Base-by-base conservation (phyloP, 2,888 invertebrate genomes). In the Stenodema calcarata region DNA sequence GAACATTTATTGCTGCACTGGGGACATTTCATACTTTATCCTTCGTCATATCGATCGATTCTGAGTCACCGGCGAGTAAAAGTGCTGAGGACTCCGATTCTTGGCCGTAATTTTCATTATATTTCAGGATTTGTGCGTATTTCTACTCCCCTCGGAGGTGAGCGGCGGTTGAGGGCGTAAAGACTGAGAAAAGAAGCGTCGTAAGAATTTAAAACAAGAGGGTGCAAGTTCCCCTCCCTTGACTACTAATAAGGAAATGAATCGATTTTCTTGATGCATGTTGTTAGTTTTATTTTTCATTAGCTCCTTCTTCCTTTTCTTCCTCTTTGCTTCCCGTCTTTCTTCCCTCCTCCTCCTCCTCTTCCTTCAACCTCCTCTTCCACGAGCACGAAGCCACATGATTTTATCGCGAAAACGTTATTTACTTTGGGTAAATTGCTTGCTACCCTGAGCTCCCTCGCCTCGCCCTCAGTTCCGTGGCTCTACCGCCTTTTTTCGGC, bases 201-300 rank as follows among this genome's bases (percentile, higher is more conserved):
- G 80, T 54, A 80, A 80, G 80, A 80, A 80, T 80, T 80, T 80
- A 80, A 80, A 80, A 78, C 78, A 78, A 80, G 80, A 50, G 80
- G 30, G 78, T 78, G 44, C 28, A 47, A n/a, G 47, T 28, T 69
- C 82, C 84, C 84, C 80, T 41, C 47, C 42, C 75, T 75, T 84
- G 84, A 84, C 78, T 78, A 62, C 87, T 88, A 89, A 88, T 88
- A 89, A 88, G 89, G 88, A 89, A 88, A 89, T 89, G 88, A 88
- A 89, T 88, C 88, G 88, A 89, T 89, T 88, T 88, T 84, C 87
- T 87, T 87, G 92, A 93, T 93, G 92, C 93, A 93, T 93, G 93
- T 93, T 93, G 93, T 93, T 93, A 93, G 93, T 93, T 93, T 92
- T 92, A 91, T 91, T 91, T 90, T 91, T 91, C 91, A 90, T 92